Evolutionary conservation across 2,888 invertebrate genomes (phyloP), one percentile per base, ranked within the genome.

Genomic region (Heliothis peltigera): DNA sequence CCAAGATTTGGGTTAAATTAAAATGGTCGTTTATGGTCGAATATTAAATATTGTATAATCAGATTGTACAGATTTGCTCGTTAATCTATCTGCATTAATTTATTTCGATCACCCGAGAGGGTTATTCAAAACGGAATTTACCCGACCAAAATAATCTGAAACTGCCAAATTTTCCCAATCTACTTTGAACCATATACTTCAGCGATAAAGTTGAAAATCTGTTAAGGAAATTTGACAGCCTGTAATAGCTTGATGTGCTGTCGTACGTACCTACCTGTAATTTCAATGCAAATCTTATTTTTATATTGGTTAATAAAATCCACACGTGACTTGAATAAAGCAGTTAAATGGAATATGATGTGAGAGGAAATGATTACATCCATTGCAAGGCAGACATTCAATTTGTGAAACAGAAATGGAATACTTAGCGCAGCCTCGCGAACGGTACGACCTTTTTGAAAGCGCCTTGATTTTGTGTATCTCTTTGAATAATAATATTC

Each of bases 351-450:
- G 18, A 53, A 53, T 15, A 15, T 15, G 12, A 17, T 28, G 15
- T 39, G 21, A 48, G 0, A 54, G 17, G n/a, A 32, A 49, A 51
- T 19, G 17, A 51, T 39, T 39, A 39, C n/a, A n/a, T 39, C n/a
- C 19, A 8, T 18, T 10, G 21, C 8, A 10, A 17, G 44, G 15
- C 17, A n/a, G 39, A 17, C 28, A 39, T 63, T 49, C 49, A 19
- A 22, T 69, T 48, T 18, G 19, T 21, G 22, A 22, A 42, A 53
- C 18, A 43, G 12, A 10, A 19, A 48, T 35, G 17, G 47, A 47
- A 60, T 70, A 52, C 28, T 6, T 69, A 60, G 25, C 60, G 10
- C 59, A 21, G 18, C 6, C 48, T 28, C 28, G 28, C 39, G 25
- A 28, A 39, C 12, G 1, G 19, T 18, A 15, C 10, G 17, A 43